These are phyloP conservation scores for Hypena proboscidalis DNA, from an alignment of 2,888 invertebrate genomes.

Conservation along the genomic window DNA sequence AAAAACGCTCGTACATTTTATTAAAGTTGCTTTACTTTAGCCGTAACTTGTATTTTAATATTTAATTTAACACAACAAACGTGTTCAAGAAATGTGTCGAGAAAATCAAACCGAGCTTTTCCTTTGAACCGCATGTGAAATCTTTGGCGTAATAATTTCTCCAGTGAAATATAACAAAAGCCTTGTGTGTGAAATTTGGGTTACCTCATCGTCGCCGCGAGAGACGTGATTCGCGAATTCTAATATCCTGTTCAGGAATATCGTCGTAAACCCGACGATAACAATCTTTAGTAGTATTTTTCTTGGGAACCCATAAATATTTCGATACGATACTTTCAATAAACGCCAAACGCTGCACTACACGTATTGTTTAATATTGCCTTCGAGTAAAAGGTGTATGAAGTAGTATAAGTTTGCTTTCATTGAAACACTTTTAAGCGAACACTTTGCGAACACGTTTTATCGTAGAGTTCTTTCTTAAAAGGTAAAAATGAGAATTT, in stretches of 20 bases:
- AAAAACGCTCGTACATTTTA: conserved; percentile 16
- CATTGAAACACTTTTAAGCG: conserved; percentile 19
- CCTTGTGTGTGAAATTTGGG: conserved; percentile 3
- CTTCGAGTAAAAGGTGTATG: conserved; percentile 21
- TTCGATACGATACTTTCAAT: conserved; percentile 8
- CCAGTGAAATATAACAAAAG: conserved; percentile 7
- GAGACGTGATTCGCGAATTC: conserved; percentile 14
- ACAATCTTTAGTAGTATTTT: conserved; percentile 29
- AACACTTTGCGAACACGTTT: too few relatives aligned
- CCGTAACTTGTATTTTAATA: conserved; percentile 15
- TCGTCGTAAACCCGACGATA: conserved; percentile 29
- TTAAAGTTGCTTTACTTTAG: conserved; percentile 12
- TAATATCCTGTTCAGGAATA: conserved; percentile 37
- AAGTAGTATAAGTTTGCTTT: conserved; percentile 13
- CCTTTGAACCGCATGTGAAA: conserved; percentile 4
- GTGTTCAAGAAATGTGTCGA: conserved; percentile 4
- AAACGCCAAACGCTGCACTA: conserved; percentile 16
- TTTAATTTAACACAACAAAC: conserved; percentile 12
- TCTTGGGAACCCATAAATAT: conserved; percentile 10
- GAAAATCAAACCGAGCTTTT: conserved; percentile 1
- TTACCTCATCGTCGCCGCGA: conserved; percentile 7
- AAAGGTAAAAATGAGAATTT: too few relatives aligned
- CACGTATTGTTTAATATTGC: conserved; percentile 30
- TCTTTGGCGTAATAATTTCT: conserved; percentile 6
- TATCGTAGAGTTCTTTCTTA: too few relatives aligned